Conservation (phyloP, 2,113 vertebrate species). For the Cercocebus atys region DNA sequence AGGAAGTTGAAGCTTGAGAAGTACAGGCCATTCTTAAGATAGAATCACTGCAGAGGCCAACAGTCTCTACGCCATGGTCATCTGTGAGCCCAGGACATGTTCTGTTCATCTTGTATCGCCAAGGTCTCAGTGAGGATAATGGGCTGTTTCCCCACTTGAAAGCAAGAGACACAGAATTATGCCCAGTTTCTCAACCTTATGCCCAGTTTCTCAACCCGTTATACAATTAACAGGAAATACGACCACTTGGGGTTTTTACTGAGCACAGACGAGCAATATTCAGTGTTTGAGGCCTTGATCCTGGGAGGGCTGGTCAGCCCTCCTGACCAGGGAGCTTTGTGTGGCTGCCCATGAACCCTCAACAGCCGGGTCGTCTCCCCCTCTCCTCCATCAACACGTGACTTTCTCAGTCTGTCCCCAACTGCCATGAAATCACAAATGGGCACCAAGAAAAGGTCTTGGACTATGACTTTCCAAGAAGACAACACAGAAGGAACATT, state of each 20-base stretch:
- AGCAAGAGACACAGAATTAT: not conserved
- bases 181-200: not conserved
- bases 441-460: not conserved
- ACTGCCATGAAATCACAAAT: not conserved
- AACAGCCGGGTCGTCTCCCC: not conserved
- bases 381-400: not conserved
- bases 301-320: no score
- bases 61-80: not conserved
- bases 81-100: not conserved
- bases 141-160: not conserved
- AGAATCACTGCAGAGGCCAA: not conserved
- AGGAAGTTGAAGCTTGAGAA: not conserved
- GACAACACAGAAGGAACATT: not conserved
- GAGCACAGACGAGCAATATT: not conserved
- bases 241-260: not conserved
- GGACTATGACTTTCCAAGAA: slow-evolving; percentile 4
- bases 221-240: not conserved
- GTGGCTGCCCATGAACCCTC: accelerated
- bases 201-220: not conserved
- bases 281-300: not conserved
- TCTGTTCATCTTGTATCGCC: not conserved
- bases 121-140: not conserved
- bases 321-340: not conserved
- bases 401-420: not conserved
- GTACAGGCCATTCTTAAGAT: not conserved